Evolutionary conservation across 2,888 invertebrate genomes (phyloP).

Genomic region (Cerastis rubricosa): DNA sequence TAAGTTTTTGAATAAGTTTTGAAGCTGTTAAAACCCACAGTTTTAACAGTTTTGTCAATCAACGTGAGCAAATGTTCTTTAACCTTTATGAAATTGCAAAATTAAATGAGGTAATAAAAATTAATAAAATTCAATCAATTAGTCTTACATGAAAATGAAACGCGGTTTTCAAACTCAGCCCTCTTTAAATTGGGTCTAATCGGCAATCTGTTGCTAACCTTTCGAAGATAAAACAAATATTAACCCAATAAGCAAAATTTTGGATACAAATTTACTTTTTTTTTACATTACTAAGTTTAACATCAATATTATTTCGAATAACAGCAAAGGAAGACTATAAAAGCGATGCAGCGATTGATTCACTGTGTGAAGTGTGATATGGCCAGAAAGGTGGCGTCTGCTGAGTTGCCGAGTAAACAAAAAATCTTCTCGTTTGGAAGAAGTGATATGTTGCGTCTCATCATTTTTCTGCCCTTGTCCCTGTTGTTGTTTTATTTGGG

Average conservation of each 20-base stretch:
- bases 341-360: background rate
- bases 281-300: too few relatives aligned
- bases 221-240: background rate
- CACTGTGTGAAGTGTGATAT: background rate
- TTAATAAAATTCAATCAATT: background rate
- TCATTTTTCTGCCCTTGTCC: too few relatives aligned
- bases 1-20: conserved; percentile 16
- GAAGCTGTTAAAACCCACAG: background rate
- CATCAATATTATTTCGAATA: too few relatives aligned
- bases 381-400: background rate
- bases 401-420: background rate
- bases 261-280: too few relatives aligned
- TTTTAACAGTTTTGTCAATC: background rate
- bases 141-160: background rate
- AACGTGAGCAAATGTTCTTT: background rate
- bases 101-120: background rate
- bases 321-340: background rate
- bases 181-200: conserved; percentile 12
- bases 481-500: too few relatives aligned
- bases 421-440: background rate
- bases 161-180: background rate
- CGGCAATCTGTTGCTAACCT: conserved; percentile 1
- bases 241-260: background rate
- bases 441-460: background rate
- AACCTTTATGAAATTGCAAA: background rate